Evolutionary conservation across 2,888 invertebrate genomes (phyloP), one percentile per base, ranked within the genome.

Genomic region (Meta bourneti): DNA sequence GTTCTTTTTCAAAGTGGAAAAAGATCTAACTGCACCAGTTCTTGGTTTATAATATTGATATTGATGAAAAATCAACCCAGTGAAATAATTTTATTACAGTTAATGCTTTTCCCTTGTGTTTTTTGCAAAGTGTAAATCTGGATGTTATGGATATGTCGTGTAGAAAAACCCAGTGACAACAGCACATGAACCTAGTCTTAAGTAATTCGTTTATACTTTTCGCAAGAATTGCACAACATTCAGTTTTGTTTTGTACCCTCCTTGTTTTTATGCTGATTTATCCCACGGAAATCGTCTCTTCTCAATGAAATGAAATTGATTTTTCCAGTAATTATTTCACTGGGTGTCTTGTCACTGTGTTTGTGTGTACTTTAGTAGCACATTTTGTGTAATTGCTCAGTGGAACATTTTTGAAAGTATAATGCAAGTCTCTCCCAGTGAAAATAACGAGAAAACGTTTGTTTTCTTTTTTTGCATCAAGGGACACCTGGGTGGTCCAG

Each of bases 401-500:
- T 91, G 91, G 85, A 83, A 83, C 72, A 83, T 87, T 83, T 74
- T 79, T 52, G 85, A 90, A 90, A 86, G 78, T 78, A 19, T 86
- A 70, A 69, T 19, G 85, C 54, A 87, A 74, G 81, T 61, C 49
- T 81, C 74, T 88, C 75, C 49, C 51, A 84, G 70, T 71, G 61
- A 75, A 86, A 85, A 69, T 48, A 78, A 71, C 51, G 54, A 79
- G 20, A n/a, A 86, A 79, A 87, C 13, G 69, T 78, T 69, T 69
- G 69, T 48, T 81, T 70, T 20, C 70, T 78, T 51, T 82, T 75
- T 85, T 70, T 78, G 70, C 78, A 78, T 78, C 69, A 70, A 20
- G 52, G 89, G 92, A 92, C 92, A 89, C 92, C 69, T 85, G 92
- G 92, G 86, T 92, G 92, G 92, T 92, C 89, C 89, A 70, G 82